Base-by-base conservation (phyloP, 2,113 vertebrate species). In the Dromiciops gliroides region DNA sequence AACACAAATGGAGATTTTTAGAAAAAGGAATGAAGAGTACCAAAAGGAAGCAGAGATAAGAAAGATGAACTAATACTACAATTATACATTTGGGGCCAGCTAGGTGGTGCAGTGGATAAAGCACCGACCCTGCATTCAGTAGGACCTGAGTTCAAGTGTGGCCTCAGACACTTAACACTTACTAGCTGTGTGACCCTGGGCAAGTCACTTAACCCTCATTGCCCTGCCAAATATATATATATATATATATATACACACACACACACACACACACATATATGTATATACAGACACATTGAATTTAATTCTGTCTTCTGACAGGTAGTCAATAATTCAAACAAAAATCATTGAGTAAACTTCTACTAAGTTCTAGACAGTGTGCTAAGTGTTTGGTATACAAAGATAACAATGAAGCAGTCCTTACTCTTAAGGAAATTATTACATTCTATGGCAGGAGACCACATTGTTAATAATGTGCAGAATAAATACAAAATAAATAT, bases 61-160 rank as follows among this genome's bases (percentile, higher is more conserved):
- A 83, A 25, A 89, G 89, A 94, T 67, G 19, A 48, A 28, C 83
- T 93, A 53, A 91, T 90, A 90, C 91, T 94, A 50, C 60, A 31
- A 26, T 5, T 50, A 14, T 89, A 90, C 37, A n/a, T n/a, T n/a
- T n/a, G n/a, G n/a, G n/a, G n/a, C n/a, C n/a, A n/a, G n/a, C n/a
- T n/a, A n/a, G n/a, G n/a, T n/a, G n/a, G n/a, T n/a, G n/a, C n/a
- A n/a, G n/a, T n/a, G n/a, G n/a, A n/a, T n/a, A n/a, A n/a, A n/a
- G n/a, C n/a, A n/a, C n/a, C n/a, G n/a, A n/a, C n/a, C n/a, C n/a
- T n/a, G n/a, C n/a, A n/a, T n/a, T n/a, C n/a, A n/a, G n/a, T n/a
- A n/a, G n/a, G n/a, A n/a, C n/a, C n/a, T n/a, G n/a, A n/a, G n/a
- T n/a, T n/a, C n/a, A n/a, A n/a, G n/a, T n/a, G n/a, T n/a, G n/a